These are phyloP conservation scores for Myotis findleyi DNA, from an alignment of 2,797 vertebrate species.

Conservation along the genomic window DNA sequence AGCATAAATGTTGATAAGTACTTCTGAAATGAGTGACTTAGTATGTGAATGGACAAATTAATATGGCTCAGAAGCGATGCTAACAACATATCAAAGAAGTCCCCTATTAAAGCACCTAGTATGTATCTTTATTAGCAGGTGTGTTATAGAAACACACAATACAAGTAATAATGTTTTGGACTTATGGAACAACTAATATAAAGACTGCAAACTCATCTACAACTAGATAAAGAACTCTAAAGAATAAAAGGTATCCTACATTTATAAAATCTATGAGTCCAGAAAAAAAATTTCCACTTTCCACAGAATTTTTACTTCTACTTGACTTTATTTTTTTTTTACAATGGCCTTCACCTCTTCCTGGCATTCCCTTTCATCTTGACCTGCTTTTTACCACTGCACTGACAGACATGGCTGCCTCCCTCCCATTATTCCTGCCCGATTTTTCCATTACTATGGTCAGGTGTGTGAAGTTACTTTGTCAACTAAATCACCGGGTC, in stretches of 20 bases:
- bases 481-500: neutral
- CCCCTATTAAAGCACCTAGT: neutral
- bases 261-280: neutral
- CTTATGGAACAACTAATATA: neutral
- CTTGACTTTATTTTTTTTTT: neutral
- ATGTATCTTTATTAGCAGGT: neutral
- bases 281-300: neutral
- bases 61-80: conserved; percentile 18
- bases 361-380: neutral
- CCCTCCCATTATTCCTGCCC: neutral
- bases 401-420: neutral
- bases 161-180: neutral
- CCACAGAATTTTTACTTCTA: neutral
- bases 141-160: neutral
- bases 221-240: neutral
- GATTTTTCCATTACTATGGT: accelerated
- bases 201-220: neutral
- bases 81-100: neutral
- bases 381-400: neutral
- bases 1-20: conserved; percentile 6
- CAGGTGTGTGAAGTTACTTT: neutral
- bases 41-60: neutral
- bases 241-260: neutral
- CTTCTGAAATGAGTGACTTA: conserved; percentile 28
- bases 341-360: neutral